Evolutionary conservation across 2,888 invertebrate species (phyloP).

Genomic region (Melieria omissa): DNA sequence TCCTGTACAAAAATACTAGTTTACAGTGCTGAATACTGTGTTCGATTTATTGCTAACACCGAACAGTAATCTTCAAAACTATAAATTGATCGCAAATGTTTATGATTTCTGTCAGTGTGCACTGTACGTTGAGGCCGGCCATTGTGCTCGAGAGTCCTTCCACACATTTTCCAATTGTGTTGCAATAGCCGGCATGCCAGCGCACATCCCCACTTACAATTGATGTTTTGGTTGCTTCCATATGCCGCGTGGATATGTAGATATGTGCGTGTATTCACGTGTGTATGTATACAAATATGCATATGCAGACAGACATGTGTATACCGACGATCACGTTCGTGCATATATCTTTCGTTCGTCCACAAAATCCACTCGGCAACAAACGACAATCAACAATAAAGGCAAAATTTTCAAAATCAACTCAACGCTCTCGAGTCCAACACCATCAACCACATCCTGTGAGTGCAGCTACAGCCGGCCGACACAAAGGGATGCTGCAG

Average conservation of each 20-base stretch:
- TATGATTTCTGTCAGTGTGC: too few species aligned
- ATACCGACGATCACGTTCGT: conserved; percentile 5
- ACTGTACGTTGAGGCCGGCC: too few species aligned
- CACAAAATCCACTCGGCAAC: conserved; percentile 46
- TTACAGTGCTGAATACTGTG: too few species aligned
- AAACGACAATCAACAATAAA: conserved; percentile 44
- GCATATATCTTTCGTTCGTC: not conserved
- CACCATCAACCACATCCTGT: not conserved
- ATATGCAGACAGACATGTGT: conserved; percentile 40
- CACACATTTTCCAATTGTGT: not conserved
- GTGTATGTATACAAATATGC: not conserved
- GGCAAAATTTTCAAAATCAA: conserved; percentile 41
- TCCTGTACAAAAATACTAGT: too few species aligned
- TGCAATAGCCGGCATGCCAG: not conserved
- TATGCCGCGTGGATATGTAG: too few species aligned
- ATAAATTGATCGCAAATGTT: too few species aligned
- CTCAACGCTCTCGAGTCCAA: conserved; percentile 25
- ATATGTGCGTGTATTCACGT: too few species aligned
- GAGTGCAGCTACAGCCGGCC: not conserved
- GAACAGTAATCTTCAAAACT: too few species aligned
- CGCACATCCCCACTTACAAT: not conserved
- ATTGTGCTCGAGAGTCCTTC: not conserved
- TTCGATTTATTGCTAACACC: too few species aligned
- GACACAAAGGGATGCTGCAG: not conserved
- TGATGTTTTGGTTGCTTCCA: not conserved